These are phyloP conservation scores for Corythornis cristatus DNA, from an alignment of 2,113 vertebrate species.

Conservation along the genomic window DNA sequence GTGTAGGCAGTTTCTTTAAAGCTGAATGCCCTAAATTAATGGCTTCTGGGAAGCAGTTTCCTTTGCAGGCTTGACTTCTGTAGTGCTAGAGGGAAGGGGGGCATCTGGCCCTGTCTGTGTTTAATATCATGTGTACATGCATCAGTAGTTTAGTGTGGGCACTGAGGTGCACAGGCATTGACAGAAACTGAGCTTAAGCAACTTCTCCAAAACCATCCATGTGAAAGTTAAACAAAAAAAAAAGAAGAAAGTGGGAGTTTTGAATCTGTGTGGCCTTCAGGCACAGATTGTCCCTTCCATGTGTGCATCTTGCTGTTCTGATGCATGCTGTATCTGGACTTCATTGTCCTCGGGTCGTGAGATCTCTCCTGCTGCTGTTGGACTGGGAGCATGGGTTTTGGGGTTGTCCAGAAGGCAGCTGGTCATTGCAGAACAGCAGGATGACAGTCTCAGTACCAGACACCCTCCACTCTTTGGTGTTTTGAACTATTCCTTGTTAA, in stretches of 20 bases:
- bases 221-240: not conserved
- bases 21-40: not conserved
- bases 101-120: not conserved
- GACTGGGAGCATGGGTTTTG: not conserved
- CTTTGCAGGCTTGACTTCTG: not conserved
- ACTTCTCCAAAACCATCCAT: not conserved
- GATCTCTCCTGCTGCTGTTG: not conserved
- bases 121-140: not conserved
- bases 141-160: not conserved
- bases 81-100: not conserved
- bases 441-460: rapidly evolving
- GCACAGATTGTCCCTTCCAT: not conserved
- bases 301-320: not conserved
- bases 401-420: not conserved
- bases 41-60: not conserved
- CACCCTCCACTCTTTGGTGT: not conserved
- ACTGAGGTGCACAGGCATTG: not conserved
- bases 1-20: not conserved
- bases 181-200: not conserved
- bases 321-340: not conserved
- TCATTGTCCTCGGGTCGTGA: not conserved
- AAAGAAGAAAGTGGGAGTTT: not conserved
- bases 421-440: not conserved
- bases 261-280: not conserved
- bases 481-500: not conserved